Evolutionary conservation across 2,888 invertebrate genomes (phyloP).

Genomic region (Torymus tubicola): DNA sequence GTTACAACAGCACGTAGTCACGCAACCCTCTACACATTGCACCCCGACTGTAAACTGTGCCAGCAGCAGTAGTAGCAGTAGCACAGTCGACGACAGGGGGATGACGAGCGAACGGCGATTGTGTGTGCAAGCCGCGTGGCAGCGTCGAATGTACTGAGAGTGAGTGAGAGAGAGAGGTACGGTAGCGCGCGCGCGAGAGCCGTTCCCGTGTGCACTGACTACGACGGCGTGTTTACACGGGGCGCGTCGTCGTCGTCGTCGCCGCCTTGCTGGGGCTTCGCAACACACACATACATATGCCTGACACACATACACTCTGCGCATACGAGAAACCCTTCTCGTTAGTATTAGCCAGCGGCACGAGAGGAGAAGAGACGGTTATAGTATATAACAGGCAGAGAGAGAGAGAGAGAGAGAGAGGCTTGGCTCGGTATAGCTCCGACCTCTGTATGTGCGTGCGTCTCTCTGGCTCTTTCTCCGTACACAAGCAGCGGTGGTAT

Average conservation of each 20-base stretch:
- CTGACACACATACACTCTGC: background rate
- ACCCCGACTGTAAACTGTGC: slow-evolving; percentile 1
- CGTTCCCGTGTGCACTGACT: background rate
- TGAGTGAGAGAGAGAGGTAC: background rate
- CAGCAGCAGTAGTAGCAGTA: background rate
- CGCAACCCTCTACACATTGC: too few relatives aligned
- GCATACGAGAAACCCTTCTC: slow-evolving; percentile 32
- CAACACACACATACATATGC: background rate
- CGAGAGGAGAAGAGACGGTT: slow-evolving; percentile 18
- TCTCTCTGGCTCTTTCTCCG: background rate
- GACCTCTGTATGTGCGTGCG: background rate
- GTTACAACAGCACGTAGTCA: too few relatives aligned
- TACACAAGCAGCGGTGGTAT: background rate
- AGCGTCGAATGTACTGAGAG: slow-evolving; percentile 32
- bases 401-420: background rate
- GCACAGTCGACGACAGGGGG: background rate
- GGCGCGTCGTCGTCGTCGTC: slow-evolving; percentile 3
- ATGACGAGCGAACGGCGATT: slow-evolving; percentile 28
- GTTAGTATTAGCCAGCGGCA: background rate
- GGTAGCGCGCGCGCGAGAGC: too few relatives aligned
- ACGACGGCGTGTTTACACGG: slow-evolving; percentile 25
- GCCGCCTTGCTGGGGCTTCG: slow-evolving; percentile 36
- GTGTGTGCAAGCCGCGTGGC: slow-evolving; percentile 15
- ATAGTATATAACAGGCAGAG: background rate
- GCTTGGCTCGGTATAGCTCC: slow-evolving; percentile 1